Conservation (phyloP, 2,888 invertebrate species). For the Mimachlamys varia region DNA sequence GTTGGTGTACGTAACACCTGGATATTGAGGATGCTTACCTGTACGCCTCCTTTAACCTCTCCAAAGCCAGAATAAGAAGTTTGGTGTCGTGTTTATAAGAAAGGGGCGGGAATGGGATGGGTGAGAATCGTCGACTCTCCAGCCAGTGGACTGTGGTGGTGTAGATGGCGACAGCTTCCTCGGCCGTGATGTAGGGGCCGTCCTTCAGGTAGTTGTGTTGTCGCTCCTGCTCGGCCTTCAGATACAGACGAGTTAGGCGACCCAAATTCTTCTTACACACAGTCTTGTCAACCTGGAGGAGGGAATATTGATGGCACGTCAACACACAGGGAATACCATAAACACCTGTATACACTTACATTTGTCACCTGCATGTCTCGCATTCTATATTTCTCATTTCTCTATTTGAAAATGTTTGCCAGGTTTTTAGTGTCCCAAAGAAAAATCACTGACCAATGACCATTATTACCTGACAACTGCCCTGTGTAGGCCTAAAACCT, state of each 20-base stretch:
- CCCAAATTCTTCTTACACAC: conserved; percentile 99
- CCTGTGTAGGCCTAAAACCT: too few relatives aligned
- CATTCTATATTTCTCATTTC: too few relatives aligned
- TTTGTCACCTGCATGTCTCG: too few relatives aligned
- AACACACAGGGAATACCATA: neutral
- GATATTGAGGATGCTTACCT: too few relatives aligned
- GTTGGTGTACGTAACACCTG: too few relatives aligned
- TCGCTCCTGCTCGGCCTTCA: conserved; percentile 98
- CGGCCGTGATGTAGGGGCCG: conserved; percentile 99
- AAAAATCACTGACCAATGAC: too few relatives aligned
- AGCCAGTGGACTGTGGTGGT: conserved; percentile 99
- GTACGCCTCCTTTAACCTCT: conserved; percentile 98
- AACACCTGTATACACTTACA: too few relatives aligned
- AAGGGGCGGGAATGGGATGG: conserved; percentile 99
- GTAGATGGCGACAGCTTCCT: conserved; percentile 99
- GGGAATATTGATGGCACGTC: neutral
- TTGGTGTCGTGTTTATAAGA: conserved; percentile 99
- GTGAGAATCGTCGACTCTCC: conserved; percentile 98
- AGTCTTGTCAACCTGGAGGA: conserved; percentile 92
- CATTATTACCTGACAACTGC: too few relatives aligned
- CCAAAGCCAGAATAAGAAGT: conserved; percentile 96
- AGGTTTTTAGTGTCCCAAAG: too few relatives aligned
- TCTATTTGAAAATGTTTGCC: too few relatives aligned
- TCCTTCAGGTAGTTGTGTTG: conserved; percentile 99
- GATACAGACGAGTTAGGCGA: conserved; percentile 96